Base-by-base conservation (phyloP, 2,888 invertebrate species). In the Sinotaia quadrata region DNA sequence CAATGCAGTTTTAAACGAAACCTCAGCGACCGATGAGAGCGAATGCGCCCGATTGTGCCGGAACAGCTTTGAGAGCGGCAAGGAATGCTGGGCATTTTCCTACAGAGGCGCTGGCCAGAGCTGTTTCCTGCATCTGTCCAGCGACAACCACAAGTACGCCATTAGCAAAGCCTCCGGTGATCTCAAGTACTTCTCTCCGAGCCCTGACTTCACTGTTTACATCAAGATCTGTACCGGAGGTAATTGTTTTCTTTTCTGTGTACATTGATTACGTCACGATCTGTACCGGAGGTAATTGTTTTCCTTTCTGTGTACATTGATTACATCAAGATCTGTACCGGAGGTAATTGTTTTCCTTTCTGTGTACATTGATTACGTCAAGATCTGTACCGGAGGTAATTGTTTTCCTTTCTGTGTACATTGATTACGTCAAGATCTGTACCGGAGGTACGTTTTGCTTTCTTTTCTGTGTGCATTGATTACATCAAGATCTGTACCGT, bases 361-460 rank as follows among this genome's bases (percentile, higher is more conserved):
- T 1, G 51, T 31, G 27, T 18, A 27, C 37, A 57, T 58, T 18
- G 61, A 56, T 36, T 71, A 71, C 47, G 61, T 61, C 2, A 71
- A 71, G 52, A 71, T 71, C 31, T 71, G 70, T 27, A 61, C 67
- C 4, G 70, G n/a, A n/a, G n/a, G n/a, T n/a, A n/a, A n/a, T n/a
- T n/a, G n/a, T n/a, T n/a, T n/a, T n/a, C n/a, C n/a, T n/a, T n/a
- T n/a, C 49, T 1, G 51, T 31, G 27, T 18, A 27, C 37, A 57
- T 58, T 18, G 61, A 56, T 36, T 71, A 71, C 47, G 61, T 61
- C 2, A 71, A 71, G 52, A 71, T 71, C 31, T 71, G 70, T 27
- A 61, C 67, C 4, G 70, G 47, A 47, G 47, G 47, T 47, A 24
- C n/a, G 47, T 47, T 47, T 47, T 7, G 47, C n/a, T n/a, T n/a